Conservation (phyloP, 2,797 vertebrate species). For the Xenentodon cancila region DNA sequence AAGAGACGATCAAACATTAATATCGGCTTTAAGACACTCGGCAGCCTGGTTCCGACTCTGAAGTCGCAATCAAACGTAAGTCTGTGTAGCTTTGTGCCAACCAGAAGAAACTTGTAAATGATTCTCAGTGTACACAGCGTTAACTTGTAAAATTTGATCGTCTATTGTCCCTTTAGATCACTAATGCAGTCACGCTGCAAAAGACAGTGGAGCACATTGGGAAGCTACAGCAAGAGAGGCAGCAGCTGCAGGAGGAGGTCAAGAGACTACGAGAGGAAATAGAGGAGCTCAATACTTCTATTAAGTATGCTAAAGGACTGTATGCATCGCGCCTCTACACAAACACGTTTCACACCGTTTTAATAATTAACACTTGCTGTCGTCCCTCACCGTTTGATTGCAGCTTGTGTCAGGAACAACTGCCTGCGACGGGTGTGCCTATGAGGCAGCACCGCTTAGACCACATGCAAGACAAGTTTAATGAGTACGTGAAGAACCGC, state of each 20-base stretch:
- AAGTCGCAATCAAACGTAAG: constrained; percentile 88
- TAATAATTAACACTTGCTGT: not conserved
- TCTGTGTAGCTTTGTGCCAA: not conserved
- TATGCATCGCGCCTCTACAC: not conserved
- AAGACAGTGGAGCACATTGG: constrained; percentile 96
- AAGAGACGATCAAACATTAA: constrained; percentile 96
- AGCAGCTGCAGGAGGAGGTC: constrained; percentile 91
- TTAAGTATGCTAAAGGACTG: constrained; percentile 81
- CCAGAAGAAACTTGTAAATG: not conserved
- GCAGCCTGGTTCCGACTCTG: constrained; percentile 87
- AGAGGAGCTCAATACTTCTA: constrained; percentile 92
- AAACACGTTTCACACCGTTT: not conserved
- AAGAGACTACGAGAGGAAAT: constrained; percentile 92
- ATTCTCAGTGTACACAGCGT: not conserved
- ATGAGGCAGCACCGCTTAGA: constrained; percentile 83
- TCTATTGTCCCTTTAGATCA: constrained; percentile 81
- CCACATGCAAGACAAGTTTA: constrained; percentile 90
- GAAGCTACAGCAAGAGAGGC: constrained; percentile 96
- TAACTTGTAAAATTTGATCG: not conserved
- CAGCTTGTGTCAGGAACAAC: constrained; percentile 93
- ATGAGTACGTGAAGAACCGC: constrained; percentile 91
- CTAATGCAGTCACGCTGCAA: constrained; percentile 91
- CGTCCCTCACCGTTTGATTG: constrained; percentile 3
- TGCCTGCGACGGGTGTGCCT: constrained; percentile 91
- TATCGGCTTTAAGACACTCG: constrained; percentile 89